Conservation (phyloP, 2,113 vertebrate genomes). For the Climacteris rufus region DNA sequence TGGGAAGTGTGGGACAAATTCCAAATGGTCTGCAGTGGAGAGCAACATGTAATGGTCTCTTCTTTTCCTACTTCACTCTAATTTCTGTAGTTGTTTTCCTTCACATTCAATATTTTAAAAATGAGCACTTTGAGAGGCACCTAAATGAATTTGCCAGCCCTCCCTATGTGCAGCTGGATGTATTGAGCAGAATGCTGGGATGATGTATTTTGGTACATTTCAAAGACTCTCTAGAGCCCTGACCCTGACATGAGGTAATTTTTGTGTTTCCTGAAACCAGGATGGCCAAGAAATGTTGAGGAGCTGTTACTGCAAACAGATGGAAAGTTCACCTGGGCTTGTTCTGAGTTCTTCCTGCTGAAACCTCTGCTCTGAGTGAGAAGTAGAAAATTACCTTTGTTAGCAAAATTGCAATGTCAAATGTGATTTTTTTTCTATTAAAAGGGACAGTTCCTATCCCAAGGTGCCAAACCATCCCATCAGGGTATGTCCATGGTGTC, state of each 20-base stretch:
- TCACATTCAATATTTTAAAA: not conserved
- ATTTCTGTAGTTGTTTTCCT: not conserved
- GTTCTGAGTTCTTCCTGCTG: not conserved
- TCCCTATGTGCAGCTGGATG: accelerated
- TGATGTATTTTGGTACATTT: not conserved
- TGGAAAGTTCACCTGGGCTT: not conserved
- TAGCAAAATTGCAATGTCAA: not conserved
- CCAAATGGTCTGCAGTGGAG: not conserved
- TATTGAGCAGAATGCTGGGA: not conserved
- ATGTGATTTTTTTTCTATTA: not conserved
- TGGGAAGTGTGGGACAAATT: not conserved
- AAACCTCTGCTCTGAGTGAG: not conserved
- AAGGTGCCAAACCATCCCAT: not conserved
- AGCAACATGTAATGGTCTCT: not conserved
- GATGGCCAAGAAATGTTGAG: not conserved
- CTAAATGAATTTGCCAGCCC: not conserved
- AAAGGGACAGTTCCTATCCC: not conserved
- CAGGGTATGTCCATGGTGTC: accelerated
- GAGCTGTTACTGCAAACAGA: not conserved
- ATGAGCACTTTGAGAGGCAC: not conserved
- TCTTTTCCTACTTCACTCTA: not conserved
- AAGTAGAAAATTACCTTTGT: not conserved
- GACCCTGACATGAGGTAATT: not conserved
- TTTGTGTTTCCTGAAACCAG: not conserved
- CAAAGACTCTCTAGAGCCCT: not conserved